Percentiles rank a stretch among this genome's conserved stretches.
Conservation (phyloP, 2,113 vertebrate species). For the Cavia porcellus region DNA sequence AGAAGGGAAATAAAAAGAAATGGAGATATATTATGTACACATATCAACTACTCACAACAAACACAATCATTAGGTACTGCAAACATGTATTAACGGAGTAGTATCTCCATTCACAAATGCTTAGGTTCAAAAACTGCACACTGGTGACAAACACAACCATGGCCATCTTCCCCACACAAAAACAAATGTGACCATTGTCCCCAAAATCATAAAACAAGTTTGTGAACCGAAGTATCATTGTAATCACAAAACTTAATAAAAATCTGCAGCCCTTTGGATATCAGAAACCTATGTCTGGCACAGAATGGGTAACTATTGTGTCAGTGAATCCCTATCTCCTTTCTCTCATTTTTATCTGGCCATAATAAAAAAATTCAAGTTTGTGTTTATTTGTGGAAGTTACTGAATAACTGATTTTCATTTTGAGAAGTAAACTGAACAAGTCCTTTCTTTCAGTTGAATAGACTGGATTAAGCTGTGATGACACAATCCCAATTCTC, state of each 20-base stretch:
- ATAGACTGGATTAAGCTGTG: not conserved
- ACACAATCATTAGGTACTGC: not conserved
- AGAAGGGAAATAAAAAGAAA: not conserved
- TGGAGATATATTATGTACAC: not conserved
- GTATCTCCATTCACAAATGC: not conserved
- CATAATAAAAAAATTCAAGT: constrained; percentile 38
- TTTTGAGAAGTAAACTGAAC: constrained; percentile 32
- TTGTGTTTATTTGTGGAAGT: constrained; percentile 49
- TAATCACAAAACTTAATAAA: not conserved
- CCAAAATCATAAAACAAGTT: not conserved
- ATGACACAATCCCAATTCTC: constrained; percentile 29
- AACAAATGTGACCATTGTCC: not conserved
- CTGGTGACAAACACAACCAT: not conserved
- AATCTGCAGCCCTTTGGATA: not conserved
- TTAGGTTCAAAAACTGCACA: not conserved
- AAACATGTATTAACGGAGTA: not conserved
- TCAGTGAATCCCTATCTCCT: not conserved
- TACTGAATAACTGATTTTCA: constrained; percentile 44
- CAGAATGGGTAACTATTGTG: not conserved
- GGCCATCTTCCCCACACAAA: not conserved
- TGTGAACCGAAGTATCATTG: not conserved
- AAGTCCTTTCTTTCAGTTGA: constrained; percentile 52
- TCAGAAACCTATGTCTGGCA: not conserved
- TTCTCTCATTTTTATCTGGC: not conserved
- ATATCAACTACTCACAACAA: not conserved